Conservation (phyloP, 2,113 vertebrate genomes). For the Sminthopsis crassicaudata region DNA sequence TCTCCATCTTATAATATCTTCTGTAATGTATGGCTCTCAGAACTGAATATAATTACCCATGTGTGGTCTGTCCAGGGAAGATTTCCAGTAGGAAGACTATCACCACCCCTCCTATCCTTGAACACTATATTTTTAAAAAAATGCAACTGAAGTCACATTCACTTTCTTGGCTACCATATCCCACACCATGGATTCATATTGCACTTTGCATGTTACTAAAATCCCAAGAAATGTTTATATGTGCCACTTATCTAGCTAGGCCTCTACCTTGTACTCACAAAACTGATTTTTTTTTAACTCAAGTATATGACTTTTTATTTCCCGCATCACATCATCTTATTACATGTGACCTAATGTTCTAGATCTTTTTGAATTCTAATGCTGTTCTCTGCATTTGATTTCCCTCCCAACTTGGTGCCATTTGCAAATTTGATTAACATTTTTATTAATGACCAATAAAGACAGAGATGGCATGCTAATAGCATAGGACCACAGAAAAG, state of each 20-base stretch:
- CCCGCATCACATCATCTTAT: neutral
- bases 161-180: neutral
- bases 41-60: neutral
- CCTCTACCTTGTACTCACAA: neutral
- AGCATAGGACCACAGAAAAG: neutral
- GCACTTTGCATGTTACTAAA: neutral
- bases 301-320: neutral
- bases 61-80: neutral
- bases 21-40: neutral
- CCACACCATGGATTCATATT: neutral
- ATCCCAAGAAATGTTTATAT: neutral
- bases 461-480: neutral
- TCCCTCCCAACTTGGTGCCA: neutral
- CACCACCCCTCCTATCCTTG: neutral
- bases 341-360: neutral
- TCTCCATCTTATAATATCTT: neutral
- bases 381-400: neutral
- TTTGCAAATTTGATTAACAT: neutral
- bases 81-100: neutral
- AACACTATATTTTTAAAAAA: neutral
- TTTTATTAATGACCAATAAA: neutral
- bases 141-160: neutral
- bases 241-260: neutral
- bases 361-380: neutral
- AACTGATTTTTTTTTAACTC: neutral